These are phyloP conservation scores for Leptopterna dolabrata DNA, from an alignment of 2,888 invertebrate genomes.

Conservation along the genomic window DNA sequence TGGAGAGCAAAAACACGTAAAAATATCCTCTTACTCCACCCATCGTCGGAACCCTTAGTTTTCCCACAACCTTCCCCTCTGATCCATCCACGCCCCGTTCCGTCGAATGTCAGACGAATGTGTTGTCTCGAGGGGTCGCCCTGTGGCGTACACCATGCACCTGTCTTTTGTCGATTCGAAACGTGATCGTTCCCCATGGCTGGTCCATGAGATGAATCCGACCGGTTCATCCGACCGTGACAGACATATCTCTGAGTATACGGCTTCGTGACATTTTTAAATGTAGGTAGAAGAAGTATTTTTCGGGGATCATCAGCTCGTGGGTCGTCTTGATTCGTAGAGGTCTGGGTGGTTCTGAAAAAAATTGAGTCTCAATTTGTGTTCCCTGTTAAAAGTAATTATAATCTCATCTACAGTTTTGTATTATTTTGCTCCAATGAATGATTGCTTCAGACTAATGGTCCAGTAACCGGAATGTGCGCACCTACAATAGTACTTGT, in stretches of 20 bases:
- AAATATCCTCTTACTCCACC: neutral
- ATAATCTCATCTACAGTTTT: too few relatives aligned
- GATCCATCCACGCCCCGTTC: neutral
- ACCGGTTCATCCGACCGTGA: neutral
- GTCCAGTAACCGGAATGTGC: too few relatives aligned
- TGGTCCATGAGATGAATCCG: neutral
- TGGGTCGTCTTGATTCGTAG: too few relatives aligned
- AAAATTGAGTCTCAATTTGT: too few relatives aligned
- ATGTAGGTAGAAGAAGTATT: too few relatives aligned
- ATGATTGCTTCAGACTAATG: too few relatives aligned
- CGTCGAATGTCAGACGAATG: neutral
- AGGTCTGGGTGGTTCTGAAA: too few relatives aligned
- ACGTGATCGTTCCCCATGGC: conserved; percentile 1
- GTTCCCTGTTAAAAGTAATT: too few relatives aligned
- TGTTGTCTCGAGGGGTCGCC: neutral
- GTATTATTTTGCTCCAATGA: too few relatives aligned
- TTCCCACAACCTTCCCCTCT: neutral
- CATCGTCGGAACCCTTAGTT: neutral
- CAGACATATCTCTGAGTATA: neutral
- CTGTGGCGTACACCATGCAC: neutral
- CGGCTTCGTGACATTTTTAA: neutral
- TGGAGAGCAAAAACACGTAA: conserved; percentile 5
- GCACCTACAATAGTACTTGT: too few relatives aligned
- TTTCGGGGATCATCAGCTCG: too few relatives aligned
- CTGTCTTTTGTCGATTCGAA: neutral